A percentile compares a stretch with the other conserved stretches of the same genome.
Conservation (phyloP, 2,113 vertebrate species). For the Salminus brasiliensis region DNA sequence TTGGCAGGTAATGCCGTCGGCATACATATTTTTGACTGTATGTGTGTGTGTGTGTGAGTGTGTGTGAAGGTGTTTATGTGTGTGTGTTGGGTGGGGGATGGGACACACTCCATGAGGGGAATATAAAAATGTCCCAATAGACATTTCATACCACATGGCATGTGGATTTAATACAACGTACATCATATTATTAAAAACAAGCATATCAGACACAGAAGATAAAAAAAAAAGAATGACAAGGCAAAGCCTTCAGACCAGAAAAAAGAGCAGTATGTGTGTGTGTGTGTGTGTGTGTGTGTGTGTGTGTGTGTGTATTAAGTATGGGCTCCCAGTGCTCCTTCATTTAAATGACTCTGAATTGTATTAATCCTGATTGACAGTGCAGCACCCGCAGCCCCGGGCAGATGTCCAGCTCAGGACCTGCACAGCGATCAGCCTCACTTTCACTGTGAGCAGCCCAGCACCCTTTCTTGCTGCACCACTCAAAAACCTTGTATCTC, state of each 20-base stretch:
- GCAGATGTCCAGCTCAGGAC: not conserved
- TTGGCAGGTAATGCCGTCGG: not conserved
- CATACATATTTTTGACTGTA: not conserved
- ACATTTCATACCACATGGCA: too few relatives aligned
- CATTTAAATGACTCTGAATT: slow-evolving; percentile 17
- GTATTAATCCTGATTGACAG: slow-evolving; percentile 46
- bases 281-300: not conserved
- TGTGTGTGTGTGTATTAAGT: slow-evolving; percentile 9
- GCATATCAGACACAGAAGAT: not conserved
- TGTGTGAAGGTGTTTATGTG: not conserved
- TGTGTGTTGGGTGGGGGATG: too few relatives aligned
- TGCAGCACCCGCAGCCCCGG: not conserved
- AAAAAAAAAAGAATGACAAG: not conserved
- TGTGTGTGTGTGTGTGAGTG: not conserved
- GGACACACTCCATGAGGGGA: too few relatives aligned
- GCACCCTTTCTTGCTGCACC: not conserved
- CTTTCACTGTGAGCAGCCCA: not conserved
- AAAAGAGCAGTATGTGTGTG: not conserved
- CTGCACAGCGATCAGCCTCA: not conserved
- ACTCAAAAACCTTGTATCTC: too few relatives aligned
- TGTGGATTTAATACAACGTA: too few relatives aligned
- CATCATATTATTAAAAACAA: too few relatives aligned
- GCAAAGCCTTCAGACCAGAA: not conserved
- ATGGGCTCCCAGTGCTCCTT: not conserved
- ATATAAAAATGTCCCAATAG: too few relatives aligned